Percentiles rank a stretch among this genome's conserved stretches.
Conservation (phyloP, 2,797 vertebrate genomes). For the Dallia pectoralis region DNA sequence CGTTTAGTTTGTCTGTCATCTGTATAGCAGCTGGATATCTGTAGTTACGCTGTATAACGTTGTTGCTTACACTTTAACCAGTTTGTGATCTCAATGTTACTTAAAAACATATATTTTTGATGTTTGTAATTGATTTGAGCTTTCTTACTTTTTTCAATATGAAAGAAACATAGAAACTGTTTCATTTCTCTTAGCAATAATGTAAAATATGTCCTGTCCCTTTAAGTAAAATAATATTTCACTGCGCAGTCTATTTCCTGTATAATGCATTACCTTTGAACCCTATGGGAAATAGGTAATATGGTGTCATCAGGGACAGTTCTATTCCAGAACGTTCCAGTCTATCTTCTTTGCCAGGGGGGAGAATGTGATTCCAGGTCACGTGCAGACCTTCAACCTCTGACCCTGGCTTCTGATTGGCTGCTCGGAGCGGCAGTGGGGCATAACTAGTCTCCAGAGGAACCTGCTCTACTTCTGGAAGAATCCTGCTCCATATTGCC, state of each 20-base stretch:
- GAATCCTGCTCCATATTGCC: not conserved
- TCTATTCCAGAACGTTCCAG: constrained; percentile 40
- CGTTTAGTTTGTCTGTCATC: too few species aligned
- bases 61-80: too few species aligned
- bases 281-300: not conserved
- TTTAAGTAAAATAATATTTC: constrained; percentile 38
- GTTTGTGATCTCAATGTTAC: too few species aligned
- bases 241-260: constrained; percentile 4
- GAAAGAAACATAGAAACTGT: too few species aligned
- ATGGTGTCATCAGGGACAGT: not conserved
- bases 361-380: not conserved
- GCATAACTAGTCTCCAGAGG: constrained; percentile 12
- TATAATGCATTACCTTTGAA: not conserved
- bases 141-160: too few species aligned
- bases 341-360: constrained; percentile 8
- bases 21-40: too few species aligned
- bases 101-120: too few species aligned
- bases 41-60: too few species aligned
- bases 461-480: constrained; percentile 4
- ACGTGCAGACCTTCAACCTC: constrained; percentile 50
- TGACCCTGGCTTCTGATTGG: constrained; percentile 56
- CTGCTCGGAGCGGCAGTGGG: constrained; percentile 24
- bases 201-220: constrained; percentile 43
- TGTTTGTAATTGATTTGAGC: too few species aligned
- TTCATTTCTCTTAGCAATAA: constrained; percentile 16